Conservation (phyloP, 2,888 invertebrate species). For the Temnothorax unifasciatus region DNA sequence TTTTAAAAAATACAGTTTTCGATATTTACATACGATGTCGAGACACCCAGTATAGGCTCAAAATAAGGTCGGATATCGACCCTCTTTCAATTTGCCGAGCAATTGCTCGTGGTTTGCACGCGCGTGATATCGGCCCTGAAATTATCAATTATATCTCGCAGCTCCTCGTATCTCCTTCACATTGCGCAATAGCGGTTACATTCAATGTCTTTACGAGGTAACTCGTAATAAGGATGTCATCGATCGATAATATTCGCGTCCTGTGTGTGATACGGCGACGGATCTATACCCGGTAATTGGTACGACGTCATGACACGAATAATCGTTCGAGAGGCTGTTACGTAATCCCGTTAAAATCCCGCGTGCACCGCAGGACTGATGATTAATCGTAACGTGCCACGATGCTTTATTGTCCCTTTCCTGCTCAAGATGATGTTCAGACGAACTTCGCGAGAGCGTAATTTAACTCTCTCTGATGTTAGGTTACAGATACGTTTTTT, state of each 20-base stretch:
- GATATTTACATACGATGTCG: slow-evolving; percentile 11
- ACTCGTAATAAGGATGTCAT: slow-evolving; percentile 34
- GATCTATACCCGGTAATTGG: neutral
- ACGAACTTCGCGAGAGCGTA: slow-evolving; percentile 10
- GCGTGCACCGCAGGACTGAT: neutral
- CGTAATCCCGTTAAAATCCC: slow-evolving; percentile 22
- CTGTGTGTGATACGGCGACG: neutral
- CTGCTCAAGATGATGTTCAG: slow-evolving; percentile 52
- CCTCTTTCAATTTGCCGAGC: slow-evolving; percentile 34
- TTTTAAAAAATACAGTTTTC: neutral
- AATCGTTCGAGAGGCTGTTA: neutral
- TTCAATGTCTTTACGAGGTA: slow-evolving; percentile 31
- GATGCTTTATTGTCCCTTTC: slow-evolving; percentile 61
- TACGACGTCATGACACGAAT: slow-evolving; percentile 1
- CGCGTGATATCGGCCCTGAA: slow-evolving; percentile 47
- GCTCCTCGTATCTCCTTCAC: slow-evolving; percentile 19
- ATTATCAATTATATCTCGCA: slow-evolving; percentile 46
- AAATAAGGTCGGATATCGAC: slow-evolving; percentile 38
- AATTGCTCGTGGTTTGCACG: slow-evolving; percentile 33
- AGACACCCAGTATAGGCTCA: slow-evolving; percentile 18
- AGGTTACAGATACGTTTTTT: neutral
- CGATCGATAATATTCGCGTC: slow-evolving; percentile 36
- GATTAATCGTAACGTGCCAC: slow-evolving; percentile 45
- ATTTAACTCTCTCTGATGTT: slow-evolving; percentile 9
- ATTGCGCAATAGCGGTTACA: slow-evolving; percentile 38